These are phyloP conservation scores for Arion vulgaris DNA, from an alignment of 1,140 invertebrate genomes.

Conservation along the genomic window DNA sequence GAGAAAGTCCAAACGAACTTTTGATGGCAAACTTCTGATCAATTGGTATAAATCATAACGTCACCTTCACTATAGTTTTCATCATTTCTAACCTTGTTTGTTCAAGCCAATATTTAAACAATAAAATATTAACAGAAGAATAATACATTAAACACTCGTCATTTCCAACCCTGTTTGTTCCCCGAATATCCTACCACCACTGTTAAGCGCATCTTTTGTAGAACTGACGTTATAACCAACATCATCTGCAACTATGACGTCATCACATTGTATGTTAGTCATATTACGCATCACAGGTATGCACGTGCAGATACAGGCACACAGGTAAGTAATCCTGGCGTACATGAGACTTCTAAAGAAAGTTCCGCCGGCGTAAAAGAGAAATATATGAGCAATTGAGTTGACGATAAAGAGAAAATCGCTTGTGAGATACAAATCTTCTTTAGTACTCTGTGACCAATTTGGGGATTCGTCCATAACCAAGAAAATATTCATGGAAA, in stretches of 20 bases:
- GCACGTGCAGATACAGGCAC: slow-evolving; percentile 19
- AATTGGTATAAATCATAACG: no score
- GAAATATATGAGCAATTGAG: slow-evolving; percentile 29
- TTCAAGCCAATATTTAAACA: no score
- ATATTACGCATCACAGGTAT: not conserved
- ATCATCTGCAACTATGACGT: slow-evolving; percentile 21
- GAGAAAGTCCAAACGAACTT: no score
- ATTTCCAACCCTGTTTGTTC: not conserved
- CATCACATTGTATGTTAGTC: not conserved
- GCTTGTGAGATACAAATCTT: slow-evolving; percentile 20
- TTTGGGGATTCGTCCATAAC: slow-evolving; percentile 29
- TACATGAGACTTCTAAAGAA: slow-evolving; percentile 32
- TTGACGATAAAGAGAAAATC: slow-evolving; percentile 34
- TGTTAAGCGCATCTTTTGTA: slow-evolving; percentile 7
- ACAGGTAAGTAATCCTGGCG: slow-evolving; percentile 10
- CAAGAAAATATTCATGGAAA: slow-evolving; percentile 25
- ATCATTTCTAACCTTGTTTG: no score
- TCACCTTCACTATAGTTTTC: no score
- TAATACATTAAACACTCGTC: not conserved
- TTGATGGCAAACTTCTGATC: no score
- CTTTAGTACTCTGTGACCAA: slow-evolving; percentile 22
- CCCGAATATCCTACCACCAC: not conserved
- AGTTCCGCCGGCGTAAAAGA: slow-evolving; percentile 21
- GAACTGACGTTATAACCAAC: slow-evolving; percentile 19
- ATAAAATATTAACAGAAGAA: no score